Percentiles rank a stretch among this genome's conserved stretches.
phyloP scores from a whole-genome alignment of 1,140 invertebrate genomes.

The Acromyrmex echinatior region DNA sequence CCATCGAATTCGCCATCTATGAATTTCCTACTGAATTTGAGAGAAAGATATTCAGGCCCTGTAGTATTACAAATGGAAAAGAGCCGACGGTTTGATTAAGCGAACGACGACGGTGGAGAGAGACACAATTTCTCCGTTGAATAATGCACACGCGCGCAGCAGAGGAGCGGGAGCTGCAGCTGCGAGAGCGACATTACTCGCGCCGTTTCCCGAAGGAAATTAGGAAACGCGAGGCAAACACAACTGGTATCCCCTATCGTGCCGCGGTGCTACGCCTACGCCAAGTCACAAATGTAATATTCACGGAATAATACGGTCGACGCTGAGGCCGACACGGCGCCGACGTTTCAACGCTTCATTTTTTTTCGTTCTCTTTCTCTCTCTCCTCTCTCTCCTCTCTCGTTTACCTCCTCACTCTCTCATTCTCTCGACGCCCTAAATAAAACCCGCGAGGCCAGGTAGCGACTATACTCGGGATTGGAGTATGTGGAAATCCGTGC shows the following conservation, averaged over 20 bases:
- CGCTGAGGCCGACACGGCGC: constrained; percentile 57
- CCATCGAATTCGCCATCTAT: neutral
- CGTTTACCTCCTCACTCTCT: neutral
- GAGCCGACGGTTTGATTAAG: constrained; percentile 33
- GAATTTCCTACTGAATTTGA: neutral
- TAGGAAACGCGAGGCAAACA: constrained; percentile 82
- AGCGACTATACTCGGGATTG: constrained; percentile 55
- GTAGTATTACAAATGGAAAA: neutral
- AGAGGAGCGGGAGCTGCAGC: constrained; percentile 59
- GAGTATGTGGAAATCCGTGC: constrained; percentile 60
- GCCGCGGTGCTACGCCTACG: constrained; percentile 26
- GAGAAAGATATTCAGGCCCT: neutral
- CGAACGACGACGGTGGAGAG: constrained; percentile 32
- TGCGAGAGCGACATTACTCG: constrained; percentile 78
- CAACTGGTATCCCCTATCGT: constrained; percentile 46
- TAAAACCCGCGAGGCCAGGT: constrained; percentile 53
- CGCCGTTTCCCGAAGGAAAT: constrained; percentile 86
- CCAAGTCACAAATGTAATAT: constrained; percentile 84
- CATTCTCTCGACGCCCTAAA: constrained; percentile 53
- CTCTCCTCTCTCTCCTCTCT: constrained; percentile 17
- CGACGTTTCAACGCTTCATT: constrained; percentile 66
- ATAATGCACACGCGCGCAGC: constrained; percentile 58
- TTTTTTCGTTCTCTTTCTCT: neutral
- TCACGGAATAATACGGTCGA: constrained; percentile 83
- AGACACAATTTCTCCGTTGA: constrained; percentile 59